Evolutionary conservation across 2,113 vertebrate genomes (phyloP).

Genomic region (Cololabis saira): DNA sequence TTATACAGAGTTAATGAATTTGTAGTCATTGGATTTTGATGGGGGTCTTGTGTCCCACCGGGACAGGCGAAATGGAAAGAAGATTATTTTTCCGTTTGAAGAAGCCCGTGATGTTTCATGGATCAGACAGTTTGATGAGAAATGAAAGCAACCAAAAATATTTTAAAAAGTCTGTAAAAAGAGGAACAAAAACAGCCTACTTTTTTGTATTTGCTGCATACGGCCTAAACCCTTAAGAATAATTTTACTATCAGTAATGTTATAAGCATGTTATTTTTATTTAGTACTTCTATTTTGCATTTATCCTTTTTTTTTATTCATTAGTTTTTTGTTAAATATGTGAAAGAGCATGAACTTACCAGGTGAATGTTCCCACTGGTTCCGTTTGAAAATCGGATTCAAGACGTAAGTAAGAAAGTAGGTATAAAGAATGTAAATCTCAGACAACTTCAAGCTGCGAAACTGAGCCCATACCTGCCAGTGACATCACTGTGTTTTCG

Average conservation of each 20-base stretch:
- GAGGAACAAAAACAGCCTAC: not conserved
- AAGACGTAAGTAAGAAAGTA: not conserved
- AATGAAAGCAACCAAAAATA: constrained; percentile 17
- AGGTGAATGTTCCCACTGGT: not conserved
- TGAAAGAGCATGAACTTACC: constrained; percentile 53
- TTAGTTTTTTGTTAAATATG: too few relatives aligned
- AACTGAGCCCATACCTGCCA: not conserved
- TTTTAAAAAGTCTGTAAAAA: not conserved
- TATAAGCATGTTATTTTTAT: too few relatives aligned
- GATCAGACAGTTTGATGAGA: constrained; percentile 80
- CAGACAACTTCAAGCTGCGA: not conserved
- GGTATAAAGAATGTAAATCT: constrained; percentile 10
- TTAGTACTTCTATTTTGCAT: not conserved
- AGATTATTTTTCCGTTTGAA: constrained; percentile 90
- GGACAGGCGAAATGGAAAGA: constrained; percentile 68
- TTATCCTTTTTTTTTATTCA: too few relatives aligned
- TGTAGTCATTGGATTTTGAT: constrained; percentile 64
- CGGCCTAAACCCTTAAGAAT: too few relatives aligned
- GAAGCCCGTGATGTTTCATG: constrained; percentile 82
- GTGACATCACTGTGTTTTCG: constrained; percentile 38
- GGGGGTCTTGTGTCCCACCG: constrained; percentile 63
- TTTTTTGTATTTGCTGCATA: too few relatives aligned
- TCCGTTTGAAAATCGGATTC: constrained; percentile 1
- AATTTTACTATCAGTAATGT: too few relatives aligned
- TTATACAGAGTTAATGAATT: constrained; percentile 62